These are phyloP conservation scores for Meganola albula DNA, from an alignment of 2,888 invertebrate species.

Conservation along the genomic window DNA sequence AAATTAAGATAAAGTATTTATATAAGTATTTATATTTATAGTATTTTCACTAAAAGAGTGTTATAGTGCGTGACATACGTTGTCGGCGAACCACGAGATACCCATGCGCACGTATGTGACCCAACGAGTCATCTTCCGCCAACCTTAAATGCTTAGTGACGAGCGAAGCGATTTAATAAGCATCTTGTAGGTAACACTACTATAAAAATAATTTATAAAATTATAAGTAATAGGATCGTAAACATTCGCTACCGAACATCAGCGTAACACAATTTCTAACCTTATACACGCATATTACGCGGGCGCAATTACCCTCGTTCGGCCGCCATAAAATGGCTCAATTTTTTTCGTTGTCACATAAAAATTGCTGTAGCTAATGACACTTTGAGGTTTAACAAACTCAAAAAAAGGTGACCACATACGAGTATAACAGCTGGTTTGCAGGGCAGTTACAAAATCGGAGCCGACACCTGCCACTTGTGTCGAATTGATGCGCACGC, in stretches of 20 bases:
- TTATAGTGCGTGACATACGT: conserved; percentile 28
- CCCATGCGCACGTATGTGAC: conserved; percentile 53
- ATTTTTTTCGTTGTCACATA: conserved; percentile 11
- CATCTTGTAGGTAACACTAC: no score
- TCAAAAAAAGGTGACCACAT: conserved; percentile 22
- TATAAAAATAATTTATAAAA: no score
- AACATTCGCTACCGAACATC: no score
- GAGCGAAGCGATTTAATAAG: conserved; percentile 14
- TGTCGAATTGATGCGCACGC: conserved; percentile 23
- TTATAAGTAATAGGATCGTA: no score
- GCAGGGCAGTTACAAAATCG: conserved; percentile 27
- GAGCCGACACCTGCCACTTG: conserved; percentile 27
- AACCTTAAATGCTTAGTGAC: conserved; percentile 16
- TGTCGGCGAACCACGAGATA: conserved; percentile 21
- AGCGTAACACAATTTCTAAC: conserved; percentile 8
- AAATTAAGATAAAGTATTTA: no score
- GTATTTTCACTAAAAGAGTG: no score
- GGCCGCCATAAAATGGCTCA: conserved; percentile 8
- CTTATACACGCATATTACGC: no score
- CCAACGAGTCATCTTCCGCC: conserved; percentile 43
- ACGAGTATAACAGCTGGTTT: conserved; percentile 17
- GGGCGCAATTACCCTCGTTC: conserved; percentile 21
- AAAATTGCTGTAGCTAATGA: conserved; percentile 14
- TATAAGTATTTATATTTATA: no score
- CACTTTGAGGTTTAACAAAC: conserved; percentile 19